phyloP scores from a whole-genome alignment of 2,888 invertebrate species.

The Orchestes rusci region DNA sequence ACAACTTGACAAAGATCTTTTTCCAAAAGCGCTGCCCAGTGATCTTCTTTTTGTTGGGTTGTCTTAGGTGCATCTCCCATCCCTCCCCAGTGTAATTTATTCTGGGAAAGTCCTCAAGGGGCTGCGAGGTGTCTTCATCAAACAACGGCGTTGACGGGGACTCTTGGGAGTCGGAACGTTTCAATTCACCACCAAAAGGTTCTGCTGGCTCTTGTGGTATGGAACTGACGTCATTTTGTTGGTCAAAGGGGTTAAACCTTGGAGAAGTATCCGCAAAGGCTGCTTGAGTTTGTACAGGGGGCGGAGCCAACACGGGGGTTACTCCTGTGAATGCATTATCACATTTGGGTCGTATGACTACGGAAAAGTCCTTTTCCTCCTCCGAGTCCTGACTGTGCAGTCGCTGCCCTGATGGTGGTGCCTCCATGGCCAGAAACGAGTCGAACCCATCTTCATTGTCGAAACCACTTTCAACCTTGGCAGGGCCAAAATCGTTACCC shows the following conservation, averaged over 20 bases:
- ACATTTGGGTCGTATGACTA: conserved; percentile 68
- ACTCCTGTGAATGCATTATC: conserved; percentile 46
- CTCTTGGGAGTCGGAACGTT: conserved; percentile 58
- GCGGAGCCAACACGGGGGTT: conserved; percentile 69
- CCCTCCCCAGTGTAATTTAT: conserved; percentile 71
- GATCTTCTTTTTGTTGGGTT: conserved; percentile 94
- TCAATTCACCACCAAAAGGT: conserved; percentile 37
- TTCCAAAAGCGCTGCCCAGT: conserved; percentile 95
- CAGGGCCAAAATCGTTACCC: conserved; percentile 38
- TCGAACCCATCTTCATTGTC: conserved; percentile 72
- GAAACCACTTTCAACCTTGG: conserved; percentile 44
- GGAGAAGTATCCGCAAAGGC: conserved; percentile 56
- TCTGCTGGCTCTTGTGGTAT: conserved; percentile 39
- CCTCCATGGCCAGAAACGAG: conserved; percentile 71
- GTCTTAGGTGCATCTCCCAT: conserved; percentile 94
- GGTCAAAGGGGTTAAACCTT: conserved; percentile 73
- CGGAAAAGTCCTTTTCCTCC: conserved; percentile 71
- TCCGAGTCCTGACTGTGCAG: conserved; percentile 69
- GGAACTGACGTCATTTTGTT: conserved; percentile 37
- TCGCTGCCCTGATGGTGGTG: conserved; percentile 60
- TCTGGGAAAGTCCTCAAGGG: conserved; percentile 80
- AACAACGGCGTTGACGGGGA: conserved; percentile 89
- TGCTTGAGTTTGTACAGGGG: conserved; percentile 49
- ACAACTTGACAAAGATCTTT: conserved; percentile 82
- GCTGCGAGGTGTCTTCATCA: conserved; percentile 89